A percentile compares a stretch with the other conserved stretches of the same genome.
Conservation (phyloP, 2,888 invertebrate genomes). For the Drosophila austrosaltans region DNA sequence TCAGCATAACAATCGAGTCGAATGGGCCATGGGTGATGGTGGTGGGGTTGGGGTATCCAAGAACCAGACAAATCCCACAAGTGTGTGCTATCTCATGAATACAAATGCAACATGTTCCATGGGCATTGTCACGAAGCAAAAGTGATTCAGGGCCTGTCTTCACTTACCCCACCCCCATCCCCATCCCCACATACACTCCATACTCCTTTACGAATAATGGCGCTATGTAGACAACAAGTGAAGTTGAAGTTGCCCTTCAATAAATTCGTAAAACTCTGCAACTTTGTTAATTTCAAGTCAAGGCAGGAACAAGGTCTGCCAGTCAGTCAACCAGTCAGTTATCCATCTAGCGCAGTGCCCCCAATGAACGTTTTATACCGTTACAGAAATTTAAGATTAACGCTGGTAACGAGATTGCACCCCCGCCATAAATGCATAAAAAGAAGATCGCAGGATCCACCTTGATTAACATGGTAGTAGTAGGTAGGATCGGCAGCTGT, state of each 20-base stretch:
- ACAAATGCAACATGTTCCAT: conserved; percentile 45
- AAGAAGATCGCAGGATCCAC: neutral
- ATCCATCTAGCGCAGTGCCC: too few relatives aligned
- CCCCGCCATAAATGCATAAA: conserved; percentile 60
- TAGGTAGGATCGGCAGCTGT: conserved; percentile 20
- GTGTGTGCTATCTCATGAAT: conserved; percentile 74
- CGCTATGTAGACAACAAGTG: neutral
- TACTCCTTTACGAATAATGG: neutral
- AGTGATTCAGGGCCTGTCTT: neutral
- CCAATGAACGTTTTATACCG: conserved; percentile 41
- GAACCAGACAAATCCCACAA: conserved; percentile 67
- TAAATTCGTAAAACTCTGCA: conserved; percentile 64
- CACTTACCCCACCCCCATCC: neutral
- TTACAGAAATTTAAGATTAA: conserved; percentile 45
- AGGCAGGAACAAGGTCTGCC: neutral
- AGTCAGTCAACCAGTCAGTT: too few relatives aligned
- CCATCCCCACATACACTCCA: neutral
- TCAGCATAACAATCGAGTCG: conserved; percentile 55
- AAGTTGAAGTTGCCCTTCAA: conserved; percentile 35
- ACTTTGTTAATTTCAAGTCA: conserved; percentile 54
- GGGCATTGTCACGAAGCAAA: conserved; percentile 47
- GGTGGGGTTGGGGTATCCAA: conserved; percentile 13
- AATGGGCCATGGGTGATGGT: too few relatives aligned
- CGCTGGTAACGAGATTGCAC: conserved; percentile 61
- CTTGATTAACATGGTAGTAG: conserved; percentile 57